Conservation (phyloP, 2,797 vertebrate species). For the Chiroxiphia lanceolata region DNA sequence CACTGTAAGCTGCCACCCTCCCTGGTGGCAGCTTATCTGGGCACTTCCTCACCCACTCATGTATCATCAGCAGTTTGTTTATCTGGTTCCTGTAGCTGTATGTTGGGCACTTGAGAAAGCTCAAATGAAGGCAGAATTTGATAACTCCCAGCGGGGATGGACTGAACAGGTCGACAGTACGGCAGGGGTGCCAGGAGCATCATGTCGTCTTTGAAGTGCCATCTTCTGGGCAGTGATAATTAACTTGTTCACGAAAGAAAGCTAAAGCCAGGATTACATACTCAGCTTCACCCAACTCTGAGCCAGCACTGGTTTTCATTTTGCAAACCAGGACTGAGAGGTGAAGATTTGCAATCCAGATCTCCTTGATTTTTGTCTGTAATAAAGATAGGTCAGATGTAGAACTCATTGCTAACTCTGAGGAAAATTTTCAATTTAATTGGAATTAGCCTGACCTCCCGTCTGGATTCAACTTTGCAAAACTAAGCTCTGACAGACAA, state of each 20-base stretch:
- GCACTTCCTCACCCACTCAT: background rate
- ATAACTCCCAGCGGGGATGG: background rate
- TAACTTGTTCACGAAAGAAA: background rate
- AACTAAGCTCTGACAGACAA: slow-evolving; percentile 37
- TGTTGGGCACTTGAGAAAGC: background rate
- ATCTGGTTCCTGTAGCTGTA: background rate
- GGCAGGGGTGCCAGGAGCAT: background rate
- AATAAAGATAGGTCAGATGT: slow-evolving; percentile 14
- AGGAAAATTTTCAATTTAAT: slow-evolving; percentile 43
- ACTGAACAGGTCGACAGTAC: background rate
- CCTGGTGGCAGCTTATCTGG: background rate
- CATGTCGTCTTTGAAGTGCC: background rate
- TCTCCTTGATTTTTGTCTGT: slow-evolving; percentile 31
- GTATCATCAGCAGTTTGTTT: background rate
- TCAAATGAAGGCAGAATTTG: background rate
- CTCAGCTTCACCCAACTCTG: background rate
- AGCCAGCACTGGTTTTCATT: slow-evolving; percentile 41
- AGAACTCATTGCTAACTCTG: background rate
- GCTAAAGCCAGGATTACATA: background rate
- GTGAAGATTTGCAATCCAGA: slow-evolving; percentile 58
- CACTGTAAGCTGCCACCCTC: background rate
- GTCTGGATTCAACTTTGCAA: background rate
- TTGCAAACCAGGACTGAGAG: slow-evolving; percentile 24
- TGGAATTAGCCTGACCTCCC: slow-evolving; percentile 4
- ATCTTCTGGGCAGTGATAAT: background rate